phyloP scores from a whole-genome alignment of 2,888 invertebrate species.

The Aelia acuminata region DNA sequence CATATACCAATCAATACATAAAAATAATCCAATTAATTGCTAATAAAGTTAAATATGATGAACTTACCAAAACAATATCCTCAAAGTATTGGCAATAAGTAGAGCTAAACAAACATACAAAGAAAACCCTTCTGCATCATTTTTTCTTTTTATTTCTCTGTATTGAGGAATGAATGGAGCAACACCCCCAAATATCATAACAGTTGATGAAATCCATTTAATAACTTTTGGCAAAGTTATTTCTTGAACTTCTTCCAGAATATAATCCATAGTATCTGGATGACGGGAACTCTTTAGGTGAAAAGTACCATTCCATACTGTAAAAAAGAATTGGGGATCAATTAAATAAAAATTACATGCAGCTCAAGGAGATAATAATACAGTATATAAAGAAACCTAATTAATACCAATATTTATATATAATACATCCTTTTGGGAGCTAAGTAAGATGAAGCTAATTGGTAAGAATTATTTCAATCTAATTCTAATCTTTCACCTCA shows the following conservation, averaged over 20 bases:
- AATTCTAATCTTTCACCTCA: not conserved
- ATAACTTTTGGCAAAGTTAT: conserved; percentile 79
- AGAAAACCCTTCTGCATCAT: conserved; percentile 97
- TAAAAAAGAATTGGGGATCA: conserved; percentile 1
- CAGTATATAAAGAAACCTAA: not conserved
- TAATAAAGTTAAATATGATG: conserved; percentile 48
- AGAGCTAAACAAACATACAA: conserved; percentile 95
- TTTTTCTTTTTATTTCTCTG: conserved; percentile 88
- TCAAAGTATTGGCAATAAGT: conserved; percentile 93
- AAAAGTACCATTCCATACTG: conserved; percentile 65
- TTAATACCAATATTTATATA: not conserved
- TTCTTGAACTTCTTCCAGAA: conserved; percentile 66
- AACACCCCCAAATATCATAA: conserved; percentile 96
- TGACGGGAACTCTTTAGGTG: conserved; percentile 51
- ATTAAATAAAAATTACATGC: not conserved
- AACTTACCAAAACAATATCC: conserved; percentile 97
- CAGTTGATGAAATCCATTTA: conserved; percentile 85
- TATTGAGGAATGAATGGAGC: conserved; percentile 98
- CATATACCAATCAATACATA: not conserved
- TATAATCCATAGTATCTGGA: conserved; percentile 66
- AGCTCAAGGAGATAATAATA: not conserved
- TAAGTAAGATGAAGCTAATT: not conserved
- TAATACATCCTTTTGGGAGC: not conserved
- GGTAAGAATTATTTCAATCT: not conserved
- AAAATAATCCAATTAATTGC: not conserved